These are phyloP conservation scores for Nemapogon koenigi DNA, from an alignment of 2,888 invertebrate genomes.

Conservation along the genomic window DNA sequence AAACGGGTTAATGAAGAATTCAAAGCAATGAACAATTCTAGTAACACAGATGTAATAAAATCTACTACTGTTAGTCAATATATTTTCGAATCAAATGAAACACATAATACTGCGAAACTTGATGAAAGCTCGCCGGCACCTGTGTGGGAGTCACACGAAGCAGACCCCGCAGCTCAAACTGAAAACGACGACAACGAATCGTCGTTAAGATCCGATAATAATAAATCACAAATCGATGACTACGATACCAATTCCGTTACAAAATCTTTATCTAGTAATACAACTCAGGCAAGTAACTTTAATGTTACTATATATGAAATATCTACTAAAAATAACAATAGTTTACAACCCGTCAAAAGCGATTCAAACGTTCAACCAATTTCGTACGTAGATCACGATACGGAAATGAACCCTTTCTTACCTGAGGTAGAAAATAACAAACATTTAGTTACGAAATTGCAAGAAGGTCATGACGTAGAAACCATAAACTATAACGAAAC, in stretches of 20 bases:
- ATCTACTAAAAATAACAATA: conserved; percentile 32
- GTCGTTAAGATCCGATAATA: neutral
- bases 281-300: conserved; percentile 29
- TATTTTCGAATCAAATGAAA: conserved; percentile 32
- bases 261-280: conserved; percentile 16
- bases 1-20: conserved; percentile 15
- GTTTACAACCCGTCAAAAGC: conserved; percentile 16
- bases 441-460: conserved; percentile 64
- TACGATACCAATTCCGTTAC: conserved; percentile 11
- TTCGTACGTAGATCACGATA: conserved; percentile 50
- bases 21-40: conserved; percentile 7
- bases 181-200: neutral
- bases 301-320: conserved; percentile 55
- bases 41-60: conserved; percentile 22
- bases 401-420: conserved; percentile 72
- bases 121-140: conserved; percentile 32
- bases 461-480: conserved; percentile 60
- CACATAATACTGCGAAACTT: conserved; percentile 11
- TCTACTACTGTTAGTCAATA: conserved; percentile 42
- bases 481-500: conserved; percentile 43
- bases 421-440: conserved; percentile 70
- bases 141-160: conserved; percentile 38
- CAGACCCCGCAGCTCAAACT: conserved; percentile 16
- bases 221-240: conserved; percentile 16
- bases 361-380: conserved; percentile 30